Conservation (phyloP, 2,888 invertebrate genomes). For the Mesoligia furuncula region DNA sequence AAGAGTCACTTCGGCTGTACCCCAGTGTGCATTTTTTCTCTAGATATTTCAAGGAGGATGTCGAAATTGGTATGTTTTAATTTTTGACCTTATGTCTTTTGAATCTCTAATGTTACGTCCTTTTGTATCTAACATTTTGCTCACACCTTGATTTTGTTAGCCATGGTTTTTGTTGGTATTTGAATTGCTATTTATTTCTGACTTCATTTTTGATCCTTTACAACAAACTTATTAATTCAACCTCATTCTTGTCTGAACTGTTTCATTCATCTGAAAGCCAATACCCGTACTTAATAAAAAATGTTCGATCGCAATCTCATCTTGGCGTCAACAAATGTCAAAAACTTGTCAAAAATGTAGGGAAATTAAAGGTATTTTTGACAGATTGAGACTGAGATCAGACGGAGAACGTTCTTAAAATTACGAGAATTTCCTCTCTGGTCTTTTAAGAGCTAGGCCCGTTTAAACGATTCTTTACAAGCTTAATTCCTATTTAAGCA, state of each 20-base stretch:
- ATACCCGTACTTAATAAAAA: too few species aligned
- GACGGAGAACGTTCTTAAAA: too few species aligned
- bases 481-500: background rate
- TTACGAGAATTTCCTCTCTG: background rate
- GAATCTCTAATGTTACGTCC: too few species aligned
- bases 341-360: too few species aligned
- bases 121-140: too few species aligned
- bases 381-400: too few species aligned
- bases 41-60: slow-evolving; percentile 89
- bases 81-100: background rate
- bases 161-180: background rate
- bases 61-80: slow-evolving; percentile 76
- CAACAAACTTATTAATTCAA: background rate
- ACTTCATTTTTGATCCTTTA: background rate
- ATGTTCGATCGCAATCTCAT: too few species aligned
- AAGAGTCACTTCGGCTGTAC: slow-evolving; percentile 91
- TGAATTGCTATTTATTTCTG: background rate
- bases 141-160: background rate
- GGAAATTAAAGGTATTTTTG: too few species aligned
- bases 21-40: slow-evolving; percentile 92
- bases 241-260: background rate
- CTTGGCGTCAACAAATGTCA: too few species aligned
- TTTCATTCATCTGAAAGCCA: background rate
- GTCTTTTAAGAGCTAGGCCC: background rate
- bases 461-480: background rate